Base-by-base conservation (phyloP, 1,140 invertebrate genomes). In the Homarus americanus region DNA sequence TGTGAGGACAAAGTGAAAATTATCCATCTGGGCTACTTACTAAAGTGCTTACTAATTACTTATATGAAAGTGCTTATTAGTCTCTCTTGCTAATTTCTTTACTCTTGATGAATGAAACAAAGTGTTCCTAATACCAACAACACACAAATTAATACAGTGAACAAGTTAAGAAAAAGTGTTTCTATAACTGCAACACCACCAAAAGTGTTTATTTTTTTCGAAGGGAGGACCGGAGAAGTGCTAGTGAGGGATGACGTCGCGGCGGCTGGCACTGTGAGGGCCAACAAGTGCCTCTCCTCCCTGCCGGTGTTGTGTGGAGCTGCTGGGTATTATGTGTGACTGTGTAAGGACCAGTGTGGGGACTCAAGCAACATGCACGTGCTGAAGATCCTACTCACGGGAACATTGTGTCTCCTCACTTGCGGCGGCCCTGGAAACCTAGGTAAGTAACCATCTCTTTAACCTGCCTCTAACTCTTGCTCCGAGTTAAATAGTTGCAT, bases 321-420 rank as follows among this genome's bases (percentile, higher is more conserved):
- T 32, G n/a, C 63, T 32, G 49, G 75, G 17, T 53, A 82, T 82
- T 82, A 82, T 82, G 79, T 82, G 79, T 63, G 79, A 82, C 63
- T 63, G 79, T 82, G 79, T 58, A 53, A 58, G 20, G 36, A 24
- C 38, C 38, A 53, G 38, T 36, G 79, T 36, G 79, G 79, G 49
- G 34, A 80, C 78, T 5, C 32, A 20, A 58, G 36, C 79, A 82
- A 63, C 32, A 82, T 82, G 79, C 63, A 58, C 79, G 49, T 82
- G 49, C 53, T 82, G 79, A 82, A 82, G 79, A 63, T 82, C 79
- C 79, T 82, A 20, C 79, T 82, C 15, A 17, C 79, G 53, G 79
- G 79, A 41, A 53, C 63, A 38, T 34, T 82, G 2, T 82, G 79
- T 38, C 17, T 82, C 32, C 79, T 82, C n/a, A 82, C 79, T 28